These are phyloP conservation scores for Crocuta crocuta DNA, from an alignment of 2,113 vertebrate species.

Conservation along the genomic window DNA sequence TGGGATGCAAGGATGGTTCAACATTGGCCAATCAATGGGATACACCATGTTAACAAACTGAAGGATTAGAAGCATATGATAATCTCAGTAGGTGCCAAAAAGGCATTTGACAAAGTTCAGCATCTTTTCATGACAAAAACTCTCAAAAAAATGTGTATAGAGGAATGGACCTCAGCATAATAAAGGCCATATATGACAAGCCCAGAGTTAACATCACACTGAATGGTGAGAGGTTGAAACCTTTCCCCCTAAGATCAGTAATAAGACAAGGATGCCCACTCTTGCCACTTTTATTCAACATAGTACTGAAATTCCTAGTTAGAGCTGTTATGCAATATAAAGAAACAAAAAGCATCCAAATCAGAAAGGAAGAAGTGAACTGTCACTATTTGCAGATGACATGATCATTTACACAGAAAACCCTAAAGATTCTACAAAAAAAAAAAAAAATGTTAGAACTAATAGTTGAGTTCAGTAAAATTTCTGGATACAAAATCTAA, in stretches of 20 bases:
- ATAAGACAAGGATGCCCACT: neutral
- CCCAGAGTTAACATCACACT: neutral
- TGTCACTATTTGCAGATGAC: neutral
- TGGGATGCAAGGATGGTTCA: neutral
- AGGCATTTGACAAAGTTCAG: neutral
- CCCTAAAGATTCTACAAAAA: neutral
- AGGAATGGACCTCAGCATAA: neutral
- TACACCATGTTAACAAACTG: neutral
- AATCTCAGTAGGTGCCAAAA: neutral
- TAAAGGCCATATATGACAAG: neutral
- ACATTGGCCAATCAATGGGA: neutral
- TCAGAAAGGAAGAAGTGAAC: neutral
- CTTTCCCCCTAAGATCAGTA: neutral
- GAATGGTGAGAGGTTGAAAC: neutral
- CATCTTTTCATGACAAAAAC: neutral
- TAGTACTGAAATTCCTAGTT: neutral
- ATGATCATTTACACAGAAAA: neutral
- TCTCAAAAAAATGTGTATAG: neutral
- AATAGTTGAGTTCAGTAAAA: neutral
- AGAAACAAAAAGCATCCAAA: neutral
- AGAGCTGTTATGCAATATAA: neutral
- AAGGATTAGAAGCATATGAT: neutral
- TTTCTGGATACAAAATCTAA: neutral
- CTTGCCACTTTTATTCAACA: neutral
- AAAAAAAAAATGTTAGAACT: neutral